phyloP scores from a whole-genome alignment of 2,113 vertebrate genomes.

The Tachuris rubrigastra region DNA sequence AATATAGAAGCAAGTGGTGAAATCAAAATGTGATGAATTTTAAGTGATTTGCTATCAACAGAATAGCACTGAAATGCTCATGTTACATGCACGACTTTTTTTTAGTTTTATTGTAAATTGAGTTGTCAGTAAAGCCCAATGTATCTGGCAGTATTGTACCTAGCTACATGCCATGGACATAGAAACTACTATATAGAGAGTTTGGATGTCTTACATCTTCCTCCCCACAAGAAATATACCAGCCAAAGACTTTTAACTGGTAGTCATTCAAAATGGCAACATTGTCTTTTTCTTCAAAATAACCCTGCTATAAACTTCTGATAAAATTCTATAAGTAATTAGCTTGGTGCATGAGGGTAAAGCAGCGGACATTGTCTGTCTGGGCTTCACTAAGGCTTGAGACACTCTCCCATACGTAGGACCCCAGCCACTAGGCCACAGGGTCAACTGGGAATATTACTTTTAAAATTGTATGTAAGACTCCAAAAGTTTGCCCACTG shows the following conservation, averaged over 20 bases:
- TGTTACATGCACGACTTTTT: rapidly evolving
- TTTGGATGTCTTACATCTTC: not conserved
- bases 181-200: not conserved
- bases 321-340: not conserved
- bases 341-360: not conserved
- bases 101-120: not conserved
- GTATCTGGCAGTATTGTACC: not conserved
- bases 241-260: not conserved
- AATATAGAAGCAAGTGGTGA: not conserved
- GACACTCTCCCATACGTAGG: not conserved
- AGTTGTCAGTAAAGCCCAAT: not conserved
- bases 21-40: not conserved
- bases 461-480: not conserved
- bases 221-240: not conserved
- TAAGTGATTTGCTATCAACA: not conserved
- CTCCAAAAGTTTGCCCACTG: not conserved
- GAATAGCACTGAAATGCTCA: not conserved
- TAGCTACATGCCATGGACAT: not conserved
- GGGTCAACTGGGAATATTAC: not conserved
- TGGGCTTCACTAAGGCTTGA: not conserved
- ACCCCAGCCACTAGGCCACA: not conserved
- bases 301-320: not conserved
- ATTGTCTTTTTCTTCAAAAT: not conserved
- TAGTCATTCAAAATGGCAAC: not conserved
- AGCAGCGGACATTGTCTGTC: not conserved